Evolutionary conservation across 2,113 vertebrate genomes (phyloP), one percentile per base, ranked within the genome.

Genomic region (Rhineura floridana): DNA sequence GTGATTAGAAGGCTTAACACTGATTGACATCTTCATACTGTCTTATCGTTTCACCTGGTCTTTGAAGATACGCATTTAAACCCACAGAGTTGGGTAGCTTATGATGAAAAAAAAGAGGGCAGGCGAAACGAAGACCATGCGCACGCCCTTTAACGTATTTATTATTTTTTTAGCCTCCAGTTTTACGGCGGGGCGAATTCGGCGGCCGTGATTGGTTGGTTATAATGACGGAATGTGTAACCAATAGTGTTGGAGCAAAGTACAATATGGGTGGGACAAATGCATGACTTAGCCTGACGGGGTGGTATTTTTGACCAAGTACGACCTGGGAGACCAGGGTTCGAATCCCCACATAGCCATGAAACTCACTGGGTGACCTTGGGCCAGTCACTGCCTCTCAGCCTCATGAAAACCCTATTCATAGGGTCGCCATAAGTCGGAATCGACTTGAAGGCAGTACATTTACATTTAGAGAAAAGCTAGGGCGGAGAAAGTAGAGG

Each of bases 261-360:
- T 55, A 85, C n/a, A 25, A 15, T 6, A 46, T 10, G 67, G 90
- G 90, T 19, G 52, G 92, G 80, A 59, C 52, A 55, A 78, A 25
- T 0, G 13, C 1, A 30, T 50, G 69, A 52, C 87, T 73, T 91
- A 48, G 11, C 90, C 70, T 87, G 77, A 93, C 72, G 67, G 87
- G 3, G 86, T 81, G n/a, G 86, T 78, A 6, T 25, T 86, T 36
- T 6, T 52, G 84, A 72, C 90, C 85, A 91, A 91, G n/a, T n/a
- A n/a, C n/a, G n/a, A n/a, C n/a, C n/a, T n/a, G n/a, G n/a, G n/a
- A n/a, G n/a, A n/a, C n/a, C n/a, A n/a, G n/a, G n/a, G n/a, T n/a
- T n/a, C n/a, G n/a, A n/a, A n/a, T n/a, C n/a, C n/a, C n/a, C n/a
- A n/a, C n/a, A n/a, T n/a, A n/a, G n/a, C n/a, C n/a, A n/a, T n/a